Percentiles rank a stretch among this genome's conserved stretches.
These are phyloP conservation scores for Alethe diademata DNA, from an alignment of 2,113 vertebrate species.

Conservation along the genomic window DNA sequence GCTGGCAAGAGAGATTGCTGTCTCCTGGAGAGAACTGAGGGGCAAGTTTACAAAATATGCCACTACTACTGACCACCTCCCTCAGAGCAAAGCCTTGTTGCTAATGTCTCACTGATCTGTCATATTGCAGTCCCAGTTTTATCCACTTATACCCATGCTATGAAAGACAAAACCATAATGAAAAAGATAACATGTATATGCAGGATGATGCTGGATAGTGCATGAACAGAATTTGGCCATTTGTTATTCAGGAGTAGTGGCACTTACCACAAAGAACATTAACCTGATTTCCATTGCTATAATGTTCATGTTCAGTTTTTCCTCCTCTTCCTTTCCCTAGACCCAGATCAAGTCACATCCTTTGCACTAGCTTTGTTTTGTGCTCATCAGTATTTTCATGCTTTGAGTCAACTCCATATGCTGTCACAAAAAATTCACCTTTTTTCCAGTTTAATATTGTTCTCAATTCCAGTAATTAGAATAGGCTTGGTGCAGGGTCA, in stretches of 20 bases:
- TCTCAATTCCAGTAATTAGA: background rate
- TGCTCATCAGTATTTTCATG: background rate
- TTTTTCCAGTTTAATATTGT: background rate
- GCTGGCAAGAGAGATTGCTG: background rate
- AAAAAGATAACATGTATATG: background rate
- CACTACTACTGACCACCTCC: background rate
- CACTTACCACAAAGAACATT: background rate
- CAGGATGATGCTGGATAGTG: background rate
- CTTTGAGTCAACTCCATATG: background rate
- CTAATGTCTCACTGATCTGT: background rate
- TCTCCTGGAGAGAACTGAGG: background rate
- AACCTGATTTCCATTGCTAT: background rate
- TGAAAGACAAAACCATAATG: background rate
- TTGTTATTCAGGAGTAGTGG: background rate
- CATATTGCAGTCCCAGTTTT: background rate
- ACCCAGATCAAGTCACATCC: background rate
- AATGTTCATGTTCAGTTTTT: background rate
- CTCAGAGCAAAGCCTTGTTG: background rate
- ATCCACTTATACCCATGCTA: background rate
- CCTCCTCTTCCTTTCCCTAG: background rate
- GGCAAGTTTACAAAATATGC: background rate
- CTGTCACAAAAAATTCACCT: background rate
- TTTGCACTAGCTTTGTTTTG: background rate
- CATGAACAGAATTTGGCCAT: background rate
- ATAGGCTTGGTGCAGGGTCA: background rate